phyloP scores from a whole-genome alignment of 2,113 vertebrate genomes.

The Polypterus bichir region DNA sequence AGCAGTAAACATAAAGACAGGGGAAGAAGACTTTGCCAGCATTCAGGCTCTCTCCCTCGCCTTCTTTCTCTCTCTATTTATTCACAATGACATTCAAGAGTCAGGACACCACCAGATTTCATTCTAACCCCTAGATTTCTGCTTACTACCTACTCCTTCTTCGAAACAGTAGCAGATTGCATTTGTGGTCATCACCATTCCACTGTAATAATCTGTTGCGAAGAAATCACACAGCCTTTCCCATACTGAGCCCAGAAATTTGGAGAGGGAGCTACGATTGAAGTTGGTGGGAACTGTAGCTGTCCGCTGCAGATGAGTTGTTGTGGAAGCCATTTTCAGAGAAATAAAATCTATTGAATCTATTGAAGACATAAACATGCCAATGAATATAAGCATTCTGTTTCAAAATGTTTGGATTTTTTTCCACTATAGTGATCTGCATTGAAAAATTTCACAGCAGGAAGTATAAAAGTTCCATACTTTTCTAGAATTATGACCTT shows the following conservation, averaged over 20 bases:
- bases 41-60: conserved; percentile 11
- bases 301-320: conserved; percentile 18
- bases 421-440: no score
- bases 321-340: conserved; percentile 18
- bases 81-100: conserved; percentile 57
- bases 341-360: conserved; percentile 2
- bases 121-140: conserved; percentile 54
- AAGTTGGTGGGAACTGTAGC: conserved; percentile 25
- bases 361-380: no score
- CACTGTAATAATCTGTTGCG: conserved; percentile 34
- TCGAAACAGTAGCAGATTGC: conserved; percentile 27
- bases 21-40: conserved; percentile 37
- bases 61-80: conserved; percentile 30
- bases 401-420: no score
- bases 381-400: no score
- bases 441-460: no score
- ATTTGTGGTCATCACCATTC: conserved; percentile 26
- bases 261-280: conserved; percentile 10
- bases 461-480: no score
- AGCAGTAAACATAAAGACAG: conserved; percentile 36
- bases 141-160: conserved; percentile 40
- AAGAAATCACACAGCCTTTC: conserved; percentile 17
- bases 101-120: conserved; percentile 52
- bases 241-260: background rate
- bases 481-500: no score